A percentile compares a stretch with the other conserved stretches of the same genome.
phyloP scores from a whole-genome alignment of 2,888 invertebrate species.

The Lasioglossum vierecki region DNA sequence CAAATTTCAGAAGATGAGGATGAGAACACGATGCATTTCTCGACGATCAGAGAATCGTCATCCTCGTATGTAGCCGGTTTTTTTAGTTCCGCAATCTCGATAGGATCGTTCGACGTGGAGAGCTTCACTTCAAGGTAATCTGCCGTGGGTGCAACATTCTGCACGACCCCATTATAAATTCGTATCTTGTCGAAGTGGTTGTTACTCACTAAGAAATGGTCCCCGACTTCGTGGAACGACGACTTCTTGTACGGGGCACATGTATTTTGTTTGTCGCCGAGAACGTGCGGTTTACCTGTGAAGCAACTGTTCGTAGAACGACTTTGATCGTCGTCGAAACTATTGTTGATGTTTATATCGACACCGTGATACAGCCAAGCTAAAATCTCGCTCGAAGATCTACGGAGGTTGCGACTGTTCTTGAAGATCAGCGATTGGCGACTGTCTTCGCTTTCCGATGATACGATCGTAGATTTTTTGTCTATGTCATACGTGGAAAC shows the following conservation, averaged over 20 bases:
- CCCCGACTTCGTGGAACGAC: not conserved
- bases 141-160: not conserved
- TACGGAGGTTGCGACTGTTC: not conserved
- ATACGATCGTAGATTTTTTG: not conserved
- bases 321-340: too few relatives aligned
- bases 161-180: not conserved
- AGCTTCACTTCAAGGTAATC: conserved; percentile 24
- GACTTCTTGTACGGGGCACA: not conserved
- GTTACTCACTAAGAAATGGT: not conserved
- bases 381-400: not conserved
- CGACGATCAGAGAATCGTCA: not conserved
- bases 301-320: not conserved
- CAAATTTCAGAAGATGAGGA: not conserved
- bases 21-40: not conserved
- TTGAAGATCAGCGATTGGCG: too few relatives aligned
- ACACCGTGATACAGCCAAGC: not conserved
- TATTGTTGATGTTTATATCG: too few relatives aligned
- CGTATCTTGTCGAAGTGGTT: not conserved
- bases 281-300: too few relatives aligned
- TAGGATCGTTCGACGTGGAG: not conserved
- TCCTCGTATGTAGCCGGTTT: not conserved
- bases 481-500: not conserved
- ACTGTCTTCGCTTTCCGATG: conserved; percentile 28
- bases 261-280: not conserved
- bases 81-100: not conserved